Conservation (phyloP, 2,113 vertebrate genomes). For the Pseudorectes ferrugineus region DNA sequence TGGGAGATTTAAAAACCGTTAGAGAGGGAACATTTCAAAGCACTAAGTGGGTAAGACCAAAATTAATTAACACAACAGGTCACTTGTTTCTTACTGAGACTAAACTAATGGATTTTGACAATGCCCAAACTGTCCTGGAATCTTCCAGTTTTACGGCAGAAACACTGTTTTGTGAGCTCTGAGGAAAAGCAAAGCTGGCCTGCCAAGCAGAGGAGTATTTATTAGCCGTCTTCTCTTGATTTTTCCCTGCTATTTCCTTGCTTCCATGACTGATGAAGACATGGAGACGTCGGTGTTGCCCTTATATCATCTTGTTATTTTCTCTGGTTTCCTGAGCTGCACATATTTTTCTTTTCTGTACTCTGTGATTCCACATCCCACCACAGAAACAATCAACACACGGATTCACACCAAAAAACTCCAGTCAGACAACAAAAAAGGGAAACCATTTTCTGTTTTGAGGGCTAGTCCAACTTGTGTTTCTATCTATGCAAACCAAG, state of each 20-base stretch:
- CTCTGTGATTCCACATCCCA: neutral
- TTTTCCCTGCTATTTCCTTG: neutral
- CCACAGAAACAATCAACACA: neutral
- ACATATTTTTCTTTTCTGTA: neutral
- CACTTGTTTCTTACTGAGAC: neutral
- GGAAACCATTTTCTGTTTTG: neutral
- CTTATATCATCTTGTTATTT: neutral
- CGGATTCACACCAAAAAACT: neutral
- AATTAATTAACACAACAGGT: neutral
- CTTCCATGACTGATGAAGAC: neutral
- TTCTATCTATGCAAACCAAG: neutral
- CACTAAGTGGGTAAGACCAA: neutral
- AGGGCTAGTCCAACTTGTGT: neutral
- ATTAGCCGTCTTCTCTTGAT: neutral
- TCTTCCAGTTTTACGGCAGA: neutral
- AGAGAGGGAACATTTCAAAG: neutral
- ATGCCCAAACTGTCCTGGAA: neutral
- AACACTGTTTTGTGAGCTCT: neutral
- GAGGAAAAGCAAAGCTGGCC: neutral
- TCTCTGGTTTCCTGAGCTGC: neutral
- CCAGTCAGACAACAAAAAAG: neutral
- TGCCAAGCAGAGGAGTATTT: neutral
- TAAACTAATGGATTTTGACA: neutral
- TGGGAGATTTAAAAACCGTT: neutral
- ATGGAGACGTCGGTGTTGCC: neutral